Base-by-base conservation (phyloP, 2,113 vertebrate species). In the Excalfactoria chinensis region DNA sequence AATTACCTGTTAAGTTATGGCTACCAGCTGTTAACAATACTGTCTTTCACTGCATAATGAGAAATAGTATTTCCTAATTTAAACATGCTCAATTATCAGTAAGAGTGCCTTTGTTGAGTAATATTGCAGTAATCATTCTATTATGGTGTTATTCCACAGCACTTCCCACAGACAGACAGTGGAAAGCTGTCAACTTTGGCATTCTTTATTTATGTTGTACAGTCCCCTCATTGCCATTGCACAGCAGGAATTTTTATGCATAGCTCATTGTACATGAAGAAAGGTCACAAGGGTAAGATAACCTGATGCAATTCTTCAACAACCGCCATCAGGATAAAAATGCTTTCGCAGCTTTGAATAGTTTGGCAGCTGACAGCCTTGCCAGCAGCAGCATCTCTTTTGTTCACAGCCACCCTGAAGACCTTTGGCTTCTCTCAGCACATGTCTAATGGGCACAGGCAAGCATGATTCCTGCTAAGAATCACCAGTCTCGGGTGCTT, bases 1-100 rank as follows among this genome's bases (percentile, higher is more conserved):
- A 95, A 94, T 93, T 95, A 93, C 84, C 80, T 94, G 70, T 14
- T n/a, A 78, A 79, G 84, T 84, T 94, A 55, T 35, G 82, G 18
- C 28, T 62, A 49, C 25, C 46, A 43, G 26, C 60, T 92, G 69
- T 89, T 15, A 77, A 92, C 28, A 92, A 84, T 77, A 70, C 16
- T 72, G 35, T 43, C 66, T 90, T 92, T 84, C 66, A 58, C 62
- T 87, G 76, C 80, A 80, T 30, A 19, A 84, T 32, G 13, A 77
- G 25, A 95, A 96, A 81, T 1, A 0, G 62, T 66, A 87, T 74
- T 71, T 30, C 68, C 75, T 59, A 59, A 60, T 62, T 66, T 72
- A 94, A 94, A 81, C 88, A 40, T 28, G 13, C 18, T 82, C 46
- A 55, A 13, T 63, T 93, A 79, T 56, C 30, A 82, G 44, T 11